Evolutionary conservation across 2,797 vertebrate species (phyloP).

Genomic region (Carcharodon carcharias): DNA sequence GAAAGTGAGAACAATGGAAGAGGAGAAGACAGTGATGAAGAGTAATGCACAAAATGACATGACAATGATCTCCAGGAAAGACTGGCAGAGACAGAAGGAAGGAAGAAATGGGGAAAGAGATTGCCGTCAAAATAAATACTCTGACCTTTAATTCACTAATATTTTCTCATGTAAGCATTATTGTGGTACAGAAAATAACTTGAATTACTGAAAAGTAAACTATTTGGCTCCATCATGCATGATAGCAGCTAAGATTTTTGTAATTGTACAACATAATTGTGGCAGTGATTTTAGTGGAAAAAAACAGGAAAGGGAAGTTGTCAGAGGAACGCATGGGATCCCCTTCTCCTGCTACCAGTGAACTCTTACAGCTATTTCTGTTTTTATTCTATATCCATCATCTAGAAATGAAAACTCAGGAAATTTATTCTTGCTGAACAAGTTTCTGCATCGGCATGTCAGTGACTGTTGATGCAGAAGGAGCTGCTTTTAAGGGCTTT

Average conservation of each 20-base stretch:
- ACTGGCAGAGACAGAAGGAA: background rate
- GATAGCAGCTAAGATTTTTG: background rate
- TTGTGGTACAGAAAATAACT: background rate
- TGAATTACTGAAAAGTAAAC: slow-evolving; percentile 19
- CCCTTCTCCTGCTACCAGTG: background rate
- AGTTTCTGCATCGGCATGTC: background rate
- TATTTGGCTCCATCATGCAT: slow-evolving; percentile 4
- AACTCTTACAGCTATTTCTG: background rate
- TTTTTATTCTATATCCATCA: background rate
- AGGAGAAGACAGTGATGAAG: background rate
- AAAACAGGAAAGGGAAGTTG: slow-evolving; percentile 16
- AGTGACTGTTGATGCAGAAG: background rate
- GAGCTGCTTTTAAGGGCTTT: background rate
- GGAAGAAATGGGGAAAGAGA: background rate
- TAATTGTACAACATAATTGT: slow-evolving; percentile 18
- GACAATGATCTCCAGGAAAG: background rate
- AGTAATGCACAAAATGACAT: slow-evolving; percentile 3
- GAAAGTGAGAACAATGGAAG: background rate
- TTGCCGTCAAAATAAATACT: slow-evolving; percentile 4
- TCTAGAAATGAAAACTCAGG: slow-evolving; percentile 9
- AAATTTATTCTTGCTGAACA: background rate
- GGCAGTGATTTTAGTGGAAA: slow-evolving; percentile 2
- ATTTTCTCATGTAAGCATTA: slow-evolving; percentile 8
- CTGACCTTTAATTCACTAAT: background rate
- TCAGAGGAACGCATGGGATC: background rate